Conservation (phyloP, 2,797 vertebrate genomes). For the Siniperca undulata region DNA sequence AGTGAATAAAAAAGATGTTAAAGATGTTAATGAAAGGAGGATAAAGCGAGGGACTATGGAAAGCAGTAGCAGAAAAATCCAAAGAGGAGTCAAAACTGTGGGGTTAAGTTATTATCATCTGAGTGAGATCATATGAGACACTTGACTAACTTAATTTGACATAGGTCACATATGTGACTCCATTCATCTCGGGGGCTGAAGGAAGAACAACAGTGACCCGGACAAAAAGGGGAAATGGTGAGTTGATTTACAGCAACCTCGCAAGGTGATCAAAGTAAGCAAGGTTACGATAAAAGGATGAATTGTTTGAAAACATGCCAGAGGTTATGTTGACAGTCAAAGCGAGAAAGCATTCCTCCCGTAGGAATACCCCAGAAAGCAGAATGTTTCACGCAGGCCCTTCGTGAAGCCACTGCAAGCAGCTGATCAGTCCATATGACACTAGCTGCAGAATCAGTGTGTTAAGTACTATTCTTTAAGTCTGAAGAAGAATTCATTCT, state of each 20-base stretch:
- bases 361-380: not conserved
- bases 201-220: slow-evolving; percentile 31
- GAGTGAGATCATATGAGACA: slow-evolving; percentile 31
- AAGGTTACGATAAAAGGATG: slow-evolving; percentile 21
- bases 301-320: slow-evolving; percentile 27
- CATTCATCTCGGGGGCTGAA: slow-evolving; percentile 30
- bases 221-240: not conserved
- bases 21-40: not conserved
- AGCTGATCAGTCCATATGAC: not conserved
- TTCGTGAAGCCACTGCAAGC: not conserved
- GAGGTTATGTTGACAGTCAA: slow-evolving; percentile 59
- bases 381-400: not conserved
- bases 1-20: not conserved
- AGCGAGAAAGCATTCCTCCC: slow-evolving; percentile 25
- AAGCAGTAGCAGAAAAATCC: not conserved
- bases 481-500: slow-evolving; percentile 9
- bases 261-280: slow-evolving; percentile 17
- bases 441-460: not conserved
- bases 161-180: slow-evolving; percentile 20
- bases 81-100: not conserved
- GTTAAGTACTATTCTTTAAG: not conserved
- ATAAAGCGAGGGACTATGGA: not conserved
- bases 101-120: not conserved
- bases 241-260: slow-evolving; percentile 41
- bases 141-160: slow-evolving; percentile 27